Evolutionary conservation across 2,888 invertebrate genomes (phyloP).

Genomic region (Bugula neritina): DNA sequence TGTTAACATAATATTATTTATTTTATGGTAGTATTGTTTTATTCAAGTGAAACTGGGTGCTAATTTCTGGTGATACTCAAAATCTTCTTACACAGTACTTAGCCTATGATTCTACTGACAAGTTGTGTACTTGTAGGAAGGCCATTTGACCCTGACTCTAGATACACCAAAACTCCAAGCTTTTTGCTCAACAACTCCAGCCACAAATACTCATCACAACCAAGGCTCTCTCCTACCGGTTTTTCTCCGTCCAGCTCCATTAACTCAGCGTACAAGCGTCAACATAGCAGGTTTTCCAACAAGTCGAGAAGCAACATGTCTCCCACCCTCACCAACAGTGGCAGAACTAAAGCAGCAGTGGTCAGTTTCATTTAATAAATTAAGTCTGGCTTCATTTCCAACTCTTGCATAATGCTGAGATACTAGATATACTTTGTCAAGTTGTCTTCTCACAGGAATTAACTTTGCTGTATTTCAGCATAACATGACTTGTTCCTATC

Average conservation of each 20-base stretch:
- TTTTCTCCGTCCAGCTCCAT: slow-evolving; percentile 23
- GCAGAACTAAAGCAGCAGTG: not conserved
- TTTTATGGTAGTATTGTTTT: no score
- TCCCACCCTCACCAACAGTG: slow-evolving; percentile 1
- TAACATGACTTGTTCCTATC: no score
- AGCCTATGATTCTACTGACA: no score
- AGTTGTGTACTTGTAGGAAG: not conserved
- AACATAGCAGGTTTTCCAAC: not conserved
- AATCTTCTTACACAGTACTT: no score
- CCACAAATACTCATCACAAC: slow-evolving; percentile 14
- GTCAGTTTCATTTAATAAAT: not conserved
- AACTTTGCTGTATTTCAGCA: no score
- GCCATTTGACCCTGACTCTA: not conserved
- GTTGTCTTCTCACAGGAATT: no score
- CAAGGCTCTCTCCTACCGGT: slow-evolving; percentile 10
- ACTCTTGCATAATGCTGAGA: no score
- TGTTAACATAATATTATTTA: no score
- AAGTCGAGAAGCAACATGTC: slow-evolving; percentile 8
- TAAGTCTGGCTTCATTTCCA: no score
- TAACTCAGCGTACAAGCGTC: slow-evolving; percentile 13
- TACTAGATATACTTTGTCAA: no score
- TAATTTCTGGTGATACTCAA: no score
- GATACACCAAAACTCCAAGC: slow-evolving; percentile 17
- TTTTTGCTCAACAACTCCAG: slow-evolving; percentile 9
- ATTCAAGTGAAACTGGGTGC: no score